These are phyloP conservation scores for Collichthys lucidus DNA, from an alignment of 2,113 vertebrate genomes.

Conservation along the genomic window DNA sequence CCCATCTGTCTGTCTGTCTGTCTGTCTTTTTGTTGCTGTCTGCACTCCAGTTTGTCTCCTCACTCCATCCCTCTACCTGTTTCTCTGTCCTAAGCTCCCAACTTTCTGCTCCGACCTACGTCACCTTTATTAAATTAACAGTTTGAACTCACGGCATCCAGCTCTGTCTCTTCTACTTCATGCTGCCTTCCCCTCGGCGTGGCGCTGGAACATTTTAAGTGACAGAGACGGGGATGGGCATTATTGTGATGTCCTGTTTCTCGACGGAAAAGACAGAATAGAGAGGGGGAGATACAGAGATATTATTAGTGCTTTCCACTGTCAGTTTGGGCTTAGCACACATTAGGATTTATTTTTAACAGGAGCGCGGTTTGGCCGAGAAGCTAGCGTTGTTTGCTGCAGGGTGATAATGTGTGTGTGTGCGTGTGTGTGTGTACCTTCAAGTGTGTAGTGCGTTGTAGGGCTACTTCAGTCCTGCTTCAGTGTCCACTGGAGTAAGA, in stretches of 20 bases:
- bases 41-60: slow-evolving; percentile 18
- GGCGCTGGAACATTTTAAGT: slow-evolving; percentile 22
- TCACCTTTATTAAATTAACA: slow-evolving; percentile 37
- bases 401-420: not conserved
- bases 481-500: not conserved
- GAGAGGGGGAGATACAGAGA: slow-evolving; percentile 7
- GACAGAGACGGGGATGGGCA: not conserved
- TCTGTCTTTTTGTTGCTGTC: too few relatives aligned
- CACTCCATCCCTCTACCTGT: slow-evolving; percentile 2
- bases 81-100: slow-evolving; percentile 4
- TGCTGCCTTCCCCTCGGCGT: not conserved
- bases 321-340: slow-evolving; percentile 33
- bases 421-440: not conserved
- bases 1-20: slow-evolving; percentile 14
- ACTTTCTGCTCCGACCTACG: slow-evolving; percentile 4
- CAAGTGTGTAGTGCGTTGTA: not conserved
- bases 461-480: not conserved
- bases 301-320: slow-evolving; percentile 31
- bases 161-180: slow-evolving; percentile 19
- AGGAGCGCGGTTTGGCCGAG: slow-evolving; percentile 26
- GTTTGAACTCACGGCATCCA: slow-evolving; percentile 9
- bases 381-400: not conserved
- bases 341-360: slow-evolving; percentile 41
- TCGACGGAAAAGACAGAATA: slow-evolving; percentile 4
- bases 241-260: slow-evolving; percentile 4